Conservation (phyloP, 1,140 invertebrate genomes). For the Colletes latitarsis region DNA sequence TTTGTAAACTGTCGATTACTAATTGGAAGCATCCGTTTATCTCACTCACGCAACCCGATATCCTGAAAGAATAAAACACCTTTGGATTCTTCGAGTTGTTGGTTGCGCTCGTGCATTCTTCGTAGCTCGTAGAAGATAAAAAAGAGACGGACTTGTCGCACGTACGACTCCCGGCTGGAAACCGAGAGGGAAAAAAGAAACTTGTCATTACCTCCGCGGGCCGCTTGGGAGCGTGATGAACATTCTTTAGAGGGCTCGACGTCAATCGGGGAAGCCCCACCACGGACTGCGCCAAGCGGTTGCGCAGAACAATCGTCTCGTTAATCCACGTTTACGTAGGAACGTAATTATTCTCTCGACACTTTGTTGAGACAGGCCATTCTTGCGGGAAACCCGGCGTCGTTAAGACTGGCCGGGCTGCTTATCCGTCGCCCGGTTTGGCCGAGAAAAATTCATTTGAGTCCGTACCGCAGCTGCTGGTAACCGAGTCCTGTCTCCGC, state of each 20-base stretch:
- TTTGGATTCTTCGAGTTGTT: slow-evolving; percentile 11
- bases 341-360: slow-evolving; percentile 35
- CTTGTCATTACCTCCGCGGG: slow-evolving; percentile 25
- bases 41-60: slow-evolving; percentile 4
- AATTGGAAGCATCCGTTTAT: slow-evolving; percentile 35
- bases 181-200: slow-evolving; percentile 10
- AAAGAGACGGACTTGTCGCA: neutral
- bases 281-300: too few species aligned
- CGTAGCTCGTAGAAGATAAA: neutral
- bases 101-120: slow-evolving; percentile 9
- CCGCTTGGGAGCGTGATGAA: slow-evolving; percentile 15
- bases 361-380: slow-evolving; percentile 1
- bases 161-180: neutral
- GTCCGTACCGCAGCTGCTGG: slow-evolving; percentile 9
- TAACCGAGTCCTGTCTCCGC: neutral
- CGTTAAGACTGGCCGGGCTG: slow-evolving; percentile 11
- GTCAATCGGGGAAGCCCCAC: slow-evolving; percentile 2
- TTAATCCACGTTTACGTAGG: slow-evolving; percentile 36
- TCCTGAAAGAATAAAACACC: slow-evolving; percentile 18
- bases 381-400: slow-evolving; percentile 18
- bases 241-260: slow-evolving; percentile 10
- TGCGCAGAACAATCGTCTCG: slow-evolving; percentile 26
- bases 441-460: slow-evolving; percentile 32
- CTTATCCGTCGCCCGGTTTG: neutral
- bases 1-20: slow-evolving; percentile 23